These are phyloP conservation scores for Pomatorhinus ruficollis DNA, from an alignment of 2,113 vertebrate species.

Conservation along the genomic window DNA sequence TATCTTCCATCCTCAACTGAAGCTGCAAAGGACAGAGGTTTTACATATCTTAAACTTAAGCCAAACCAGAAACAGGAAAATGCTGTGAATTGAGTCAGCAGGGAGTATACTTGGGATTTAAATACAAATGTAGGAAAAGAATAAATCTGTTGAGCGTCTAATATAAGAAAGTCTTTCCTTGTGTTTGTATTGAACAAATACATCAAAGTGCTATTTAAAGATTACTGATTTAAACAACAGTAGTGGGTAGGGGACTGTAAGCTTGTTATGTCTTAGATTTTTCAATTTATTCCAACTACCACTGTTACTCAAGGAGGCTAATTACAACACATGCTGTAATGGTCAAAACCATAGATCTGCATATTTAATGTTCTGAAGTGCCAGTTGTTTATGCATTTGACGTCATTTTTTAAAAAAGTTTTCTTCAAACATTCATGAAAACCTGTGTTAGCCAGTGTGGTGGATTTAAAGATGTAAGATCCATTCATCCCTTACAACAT, in stretches of 20 bases:
- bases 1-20: not conserved
- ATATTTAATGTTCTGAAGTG: not conserved
- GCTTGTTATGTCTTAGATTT: not conserved
- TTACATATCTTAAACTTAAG: not conserved
- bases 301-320: not conserved
- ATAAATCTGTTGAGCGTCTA: not conserved
- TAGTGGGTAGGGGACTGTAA: not conserved
- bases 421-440: not conserved
- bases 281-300: not conserved
- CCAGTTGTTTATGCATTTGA: not conserved
- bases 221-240: not conserved
- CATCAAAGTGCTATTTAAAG: not conserved
- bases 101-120: not conserved
- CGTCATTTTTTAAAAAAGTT: not conserved
- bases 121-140: not conserved
- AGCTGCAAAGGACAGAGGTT: not conserved
- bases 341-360: not conserved
- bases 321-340: not conserved
- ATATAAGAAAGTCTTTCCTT: not conserved
- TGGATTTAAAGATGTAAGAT: not conserved
- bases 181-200: not conserved
- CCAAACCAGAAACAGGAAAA: not conserved
- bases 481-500: not conserved
- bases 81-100: not conserved
- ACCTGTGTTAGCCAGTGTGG: fast-evolving